Evolutionary conservation across 1,140 invertebrate genomes (phyloP).

Genomic region (Drosophila sp.): DNA sequence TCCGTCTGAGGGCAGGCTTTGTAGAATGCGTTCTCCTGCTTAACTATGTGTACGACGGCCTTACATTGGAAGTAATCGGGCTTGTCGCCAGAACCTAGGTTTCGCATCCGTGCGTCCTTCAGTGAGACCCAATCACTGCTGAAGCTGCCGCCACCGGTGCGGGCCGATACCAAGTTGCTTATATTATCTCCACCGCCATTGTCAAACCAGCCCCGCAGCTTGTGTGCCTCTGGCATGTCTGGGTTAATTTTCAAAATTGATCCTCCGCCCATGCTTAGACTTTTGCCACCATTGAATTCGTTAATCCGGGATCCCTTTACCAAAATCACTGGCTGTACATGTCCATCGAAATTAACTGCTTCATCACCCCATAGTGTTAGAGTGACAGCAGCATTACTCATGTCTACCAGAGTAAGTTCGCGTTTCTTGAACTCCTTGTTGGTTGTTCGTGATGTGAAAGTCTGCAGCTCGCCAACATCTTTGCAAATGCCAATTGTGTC

Average conservation of each 20-base stretch:
- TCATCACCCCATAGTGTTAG: constrained; percentile 92
- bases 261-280: constrained; percentile 84
- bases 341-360: constrained; percentile 93
- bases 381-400: constrained; percentile 90
- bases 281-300: constrained; percentile 91
- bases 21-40: constrained; percentile 90
- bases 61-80: constrained; percentile 92
- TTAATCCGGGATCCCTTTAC: constrained; percentile 91
- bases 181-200: constrained; percentile 88
- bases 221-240: constrained; percentile 94
- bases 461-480: constrained; percentile 88
- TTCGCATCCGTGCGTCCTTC: constrained; percentile 88
- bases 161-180: constrained; percentile 87
- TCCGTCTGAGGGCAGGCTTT: constrained; percentile 93
- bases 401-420: constrained; percentile 95
- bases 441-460: constrained; percentile 89
- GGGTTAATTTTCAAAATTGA: constrained; percentile 92
- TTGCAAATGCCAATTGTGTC: constrained; percentile 97
- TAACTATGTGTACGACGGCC: constrained; percentile 89
- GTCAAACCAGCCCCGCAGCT: constrained; percentile 95
- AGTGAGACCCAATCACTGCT: constrained; percentile 89
- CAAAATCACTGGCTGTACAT: constrained; percentile 91
- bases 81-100: constrained; percentile 89
- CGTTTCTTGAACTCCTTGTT: constrained; percentile 95
- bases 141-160: constrained; percentile 84